Evolutionary conservation across 2,113 vertebrate species (phyloP), one percentile per base, ranked within the genome.

Genomic region (Indicator maculatus): DNA sequence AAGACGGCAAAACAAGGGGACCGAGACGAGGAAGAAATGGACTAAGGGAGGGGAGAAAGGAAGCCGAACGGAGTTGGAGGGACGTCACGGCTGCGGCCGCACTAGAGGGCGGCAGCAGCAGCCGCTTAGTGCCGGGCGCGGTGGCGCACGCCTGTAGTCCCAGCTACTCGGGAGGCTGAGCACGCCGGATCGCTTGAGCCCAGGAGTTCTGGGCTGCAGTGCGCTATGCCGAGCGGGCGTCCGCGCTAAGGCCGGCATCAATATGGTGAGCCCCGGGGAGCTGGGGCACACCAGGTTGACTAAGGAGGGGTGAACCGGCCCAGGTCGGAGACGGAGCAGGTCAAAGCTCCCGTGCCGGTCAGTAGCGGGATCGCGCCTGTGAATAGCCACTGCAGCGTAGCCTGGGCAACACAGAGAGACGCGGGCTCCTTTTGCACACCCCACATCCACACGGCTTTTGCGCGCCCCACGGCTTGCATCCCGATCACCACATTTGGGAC

Each of bases 271-370:
- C 44, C 89, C 39, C 38, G 39, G 71, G 97, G 96, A 97, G 93
- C 97, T 30, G 78, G 9, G 50, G 71, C 11, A 18, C 45, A 38
- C 77, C 83, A 90, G 58, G 23, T 87, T 65, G 89, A 16, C 91
- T 93, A 83, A 94, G 89, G 96, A 96, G 98, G 98, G 97, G 97
- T 97, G 98, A 97, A 96, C 96, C 74, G 86, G 98, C 94, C 95
- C 88, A 85, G 96, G 88, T 75, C 85, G 81, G 96, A 97, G 86
- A 98, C 90, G 97, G 98, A 98, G 98, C 98, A 98, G 98, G 97
- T 97, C 97, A 98, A 98, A 98, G 94, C 98, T 98, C 97, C 98
- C 91, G 95, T 98, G 97, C 97, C 63, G 96, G 92, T 98, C 98
- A 96, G 97, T 96, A 97, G 98, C 86, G 96, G 97, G 97, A 97